These are phyloP conservation scores for Melanargia galathea DNA, from an alignment of 2,888 invertebrate species.

Conservation along the genomic window DNA sequence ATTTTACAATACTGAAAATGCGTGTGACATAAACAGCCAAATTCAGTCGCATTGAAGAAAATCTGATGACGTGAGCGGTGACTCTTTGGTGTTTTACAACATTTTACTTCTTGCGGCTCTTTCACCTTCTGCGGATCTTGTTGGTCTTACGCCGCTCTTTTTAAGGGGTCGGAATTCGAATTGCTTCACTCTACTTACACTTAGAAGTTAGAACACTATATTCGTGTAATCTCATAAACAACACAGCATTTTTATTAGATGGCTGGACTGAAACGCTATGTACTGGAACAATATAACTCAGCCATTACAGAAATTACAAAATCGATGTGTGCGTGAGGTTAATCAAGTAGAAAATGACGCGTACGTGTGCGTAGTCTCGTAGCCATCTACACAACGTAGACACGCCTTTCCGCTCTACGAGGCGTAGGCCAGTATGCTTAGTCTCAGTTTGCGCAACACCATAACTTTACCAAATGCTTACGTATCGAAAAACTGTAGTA, in stretches of 20 bases:
- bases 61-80: background rate
- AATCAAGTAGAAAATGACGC: constrained; percentile 1
- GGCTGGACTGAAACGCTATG: background rate
- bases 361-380: background rate
- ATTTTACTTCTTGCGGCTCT: too few relatives aligned
- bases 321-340: background rate
- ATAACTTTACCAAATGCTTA: background rate
- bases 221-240: too few relatives aligned
- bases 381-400: background rate
- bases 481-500: too few relatives aligned
- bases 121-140: too few relatives aligned
- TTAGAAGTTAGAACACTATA: too few relatives aligned
- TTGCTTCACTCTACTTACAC: too few relatives aligned
- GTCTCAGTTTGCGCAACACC: background rate
- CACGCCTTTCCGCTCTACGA: background rate
- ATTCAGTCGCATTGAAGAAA: background rate
- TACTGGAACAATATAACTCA: background rate
- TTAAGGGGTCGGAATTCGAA: too few relatives aligned
- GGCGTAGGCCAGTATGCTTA: background rate
- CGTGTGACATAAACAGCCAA: background rate
- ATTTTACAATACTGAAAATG: too few relatives aligned
- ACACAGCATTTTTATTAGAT: too few relatives aligned
- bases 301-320: background rate
- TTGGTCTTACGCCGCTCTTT: too few relatives aligned
- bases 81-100: too few relatives aligned